Evolutionary conservation across 2,888 invertebrate species (phyloP).

Genomic region (Notodonta ziczac): DNA sequence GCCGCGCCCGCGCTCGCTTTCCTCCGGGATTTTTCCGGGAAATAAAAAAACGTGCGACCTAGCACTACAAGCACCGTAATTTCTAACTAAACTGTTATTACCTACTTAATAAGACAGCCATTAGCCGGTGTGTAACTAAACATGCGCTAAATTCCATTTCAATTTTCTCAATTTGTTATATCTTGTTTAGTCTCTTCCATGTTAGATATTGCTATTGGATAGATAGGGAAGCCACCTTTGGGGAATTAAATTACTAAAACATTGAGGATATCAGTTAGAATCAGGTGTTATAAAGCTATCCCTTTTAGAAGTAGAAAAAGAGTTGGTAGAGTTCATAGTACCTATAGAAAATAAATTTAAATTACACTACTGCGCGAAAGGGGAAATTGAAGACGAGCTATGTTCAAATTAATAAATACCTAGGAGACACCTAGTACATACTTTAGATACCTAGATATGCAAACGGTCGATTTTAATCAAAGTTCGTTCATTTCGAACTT

Average conservation of each 20-base stretch:
- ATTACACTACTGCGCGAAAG: not conserved
- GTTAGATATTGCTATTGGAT: not conserved
- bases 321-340: not conserved
- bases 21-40: conserved; percentile 49
- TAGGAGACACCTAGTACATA: conserved; percentile 12
- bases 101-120: not conserved
- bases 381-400: conserved; percentile 26
- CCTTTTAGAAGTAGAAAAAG: not conserved
- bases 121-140: no score
- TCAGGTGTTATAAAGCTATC: not conserved
- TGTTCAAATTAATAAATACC: conserved; percentile 33
- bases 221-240: not conserved
- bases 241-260: not conserved
- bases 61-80: not conserved
- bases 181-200: conserved; percentile 1
- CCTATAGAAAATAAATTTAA: not conserved
- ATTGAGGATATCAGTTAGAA: conserved; percentile 3
- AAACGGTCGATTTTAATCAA: conserved; percentile 76
- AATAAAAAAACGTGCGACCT: conserved; percentile 64
- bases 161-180: not conserved
- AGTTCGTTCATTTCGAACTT: conserved; percentile 77
- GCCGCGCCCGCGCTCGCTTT: conserved; percentile 42
- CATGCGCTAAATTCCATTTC: not conserved
- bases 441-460: conserved; percentile 31
- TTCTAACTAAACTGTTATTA: not conserved